Base-by-base conservation (phyloP, 1,140 invertebrate species). In the Metopolophium dirhodum region DNA sequence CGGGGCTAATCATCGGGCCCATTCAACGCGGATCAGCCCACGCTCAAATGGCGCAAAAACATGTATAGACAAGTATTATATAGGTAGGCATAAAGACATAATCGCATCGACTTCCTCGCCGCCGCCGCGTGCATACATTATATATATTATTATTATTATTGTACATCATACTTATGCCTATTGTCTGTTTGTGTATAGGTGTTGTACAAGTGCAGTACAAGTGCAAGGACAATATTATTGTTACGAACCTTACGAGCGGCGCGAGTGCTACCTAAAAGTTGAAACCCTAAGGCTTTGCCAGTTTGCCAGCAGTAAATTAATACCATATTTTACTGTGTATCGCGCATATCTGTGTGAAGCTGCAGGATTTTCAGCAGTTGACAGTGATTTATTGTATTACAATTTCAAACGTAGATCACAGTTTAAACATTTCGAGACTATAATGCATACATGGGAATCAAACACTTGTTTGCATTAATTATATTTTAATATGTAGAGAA, bases 11-110 rank as follows among this genome's bases (percentile, higher is more conserved):
- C 91, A 93, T 57, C 91, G 77, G 45, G 45, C 91, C 91, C 82
- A 93, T 93, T 93, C 91, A 93, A n/a, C 49, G 22, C 23, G 82
- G 91, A 93, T 93, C 86, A 93, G 82, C 47, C 8, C 18, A 57
- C 49, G 91, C 91, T 93, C 82, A 93, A 86, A 93, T 41, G 91
- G 82, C 91, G 23, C 49, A 86, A 93, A 92, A 92, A 61, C 61
- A 47, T 68, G 9, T 45, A 86, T 20, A 49, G 30, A 45, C n/a
- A 37, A 35, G 87, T n/a, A 1, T 82, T n/a, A 68, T 82, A 54
- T 35, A 7, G 61, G 30, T 77, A n/a, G 61, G 14, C n/a, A 77
- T 7, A 18, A 77, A 77, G 26, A 86, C 85, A 26, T 85, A 26
- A 37, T 45, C 23, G 9, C 37, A 14, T 26, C 37, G 37, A 26